Evolutionary conservation across 2,888 invertebrate species (phyloP).

Genomic region (Petrophora chlorosata): DNA sequence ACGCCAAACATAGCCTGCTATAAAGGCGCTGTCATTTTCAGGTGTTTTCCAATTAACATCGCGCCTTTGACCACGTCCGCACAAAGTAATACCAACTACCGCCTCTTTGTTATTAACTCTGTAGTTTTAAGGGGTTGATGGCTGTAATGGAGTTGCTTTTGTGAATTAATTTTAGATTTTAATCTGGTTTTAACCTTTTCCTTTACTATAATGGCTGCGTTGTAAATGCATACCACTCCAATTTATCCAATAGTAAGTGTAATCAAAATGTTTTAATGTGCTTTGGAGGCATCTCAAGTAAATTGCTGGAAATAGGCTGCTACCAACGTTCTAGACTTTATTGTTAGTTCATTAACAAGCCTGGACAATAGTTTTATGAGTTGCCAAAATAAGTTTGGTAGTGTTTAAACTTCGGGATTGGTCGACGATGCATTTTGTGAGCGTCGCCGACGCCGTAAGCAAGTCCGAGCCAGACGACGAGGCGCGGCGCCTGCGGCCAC

Average conservation of each 20-base stretch:
- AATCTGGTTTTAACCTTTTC: slow-evolving; percentile 14
- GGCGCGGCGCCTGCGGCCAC: slow-evolving; percentile 56
- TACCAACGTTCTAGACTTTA: too few species aligned
- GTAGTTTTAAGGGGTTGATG: slow-evolving; percentile 62
- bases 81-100: slow-evolving; percentile 66
- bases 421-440: slow-evolving; percentile 75
- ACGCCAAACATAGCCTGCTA: slow-evolving; percentile 71
- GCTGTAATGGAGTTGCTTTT: slow-evolving; percentile 59
- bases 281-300: too few species aligned
- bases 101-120: slow-evolving; percentile 67
- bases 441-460: slow-evolving; percentile 44
- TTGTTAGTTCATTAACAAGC: slow-evolving; percentile 56
- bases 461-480: slow-evolving; percentile 44
- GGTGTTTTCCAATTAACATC: slow-evolving; percentile 82
- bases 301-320: too few species aligned
- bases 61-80: slow-evolving; percentile 76
- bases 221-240: too few species aligned
- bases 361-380: slow-evolving; percentile 77
- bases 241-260: too few species aligned
- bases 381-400: slow-evolving; percentile 75
- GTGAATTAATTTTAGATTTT: slow-evolving; percentile 36
- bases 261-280: too few species aligned
- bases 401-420: slow-evolving; percentile 77
- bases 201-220: slow-evolving; percentile 8
- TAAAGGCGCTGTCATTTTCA: slow-evolving; percentile 81